Evolutionary conservation across 30 jellyfish, hydroid and myxozoan species (phyloP), one percentile per base, ranked within the genome.

Genomic region (Aurelia aurita): DNA sequence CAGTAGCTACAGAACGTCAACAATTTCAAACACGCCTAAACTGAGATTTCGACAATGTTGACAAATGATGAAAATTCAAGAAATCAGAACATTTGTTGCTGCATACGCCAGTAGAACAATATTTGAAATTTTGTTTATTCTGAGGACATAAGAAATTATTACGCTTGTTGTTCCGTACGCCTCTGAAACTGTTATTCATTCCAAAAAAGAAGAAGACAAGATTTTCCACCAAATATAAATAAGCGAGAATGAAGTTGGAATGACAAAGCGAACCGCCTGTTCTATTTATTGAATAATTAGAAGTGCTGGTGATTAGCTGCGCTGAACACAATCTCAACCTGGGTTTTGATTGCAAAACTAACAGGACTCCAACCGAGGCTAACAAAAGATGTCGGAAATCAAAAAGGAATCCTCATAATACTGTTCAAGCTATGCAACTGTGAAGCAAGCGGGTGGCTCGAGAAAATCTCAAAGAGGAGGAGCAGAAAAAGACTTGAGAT

Each of bases 351-450:
- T 80, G 90, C 44, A 70, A 57, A 51, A 27, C 82, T 55, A 66
- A 43, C 90, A 22, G 90, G 29, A 3, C 74, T 69, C 90, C 79
- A 80, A 80, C 90, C 79, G 90, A 80, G 90, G 90, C 90, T 21
- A 68, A 80, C 90, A 80, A 80, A 63, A 68, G 90, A 63, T 64
- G 90, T 80, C 90, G 90, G 90, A 80, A 64, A 53, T 43, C 70
- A 68, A 80, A 74, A 80, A 80, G 90, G 78, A 51, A 49, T 65
- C 47, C 58, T 26, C 63, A 80, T 80, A 80, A 80, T 68, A 58
- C 90, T 65, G 70, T 23, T 64, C 90, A 80, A 69, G 90, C 49
- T 45, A 53, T 71, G 77, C 57, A 44, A 80, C 90, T 35, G 79
- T 20, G 90, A 58, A 20, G 27, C 35, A 54, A 65, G 90, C 90